A percentile compares a stretch with the other conserved stretches of the same genome.
Evolutionary conservation across 2,113 vertebrate genomes (phyloP).

Genomic region (Misgurnus anguillicaudatus): DNA sequence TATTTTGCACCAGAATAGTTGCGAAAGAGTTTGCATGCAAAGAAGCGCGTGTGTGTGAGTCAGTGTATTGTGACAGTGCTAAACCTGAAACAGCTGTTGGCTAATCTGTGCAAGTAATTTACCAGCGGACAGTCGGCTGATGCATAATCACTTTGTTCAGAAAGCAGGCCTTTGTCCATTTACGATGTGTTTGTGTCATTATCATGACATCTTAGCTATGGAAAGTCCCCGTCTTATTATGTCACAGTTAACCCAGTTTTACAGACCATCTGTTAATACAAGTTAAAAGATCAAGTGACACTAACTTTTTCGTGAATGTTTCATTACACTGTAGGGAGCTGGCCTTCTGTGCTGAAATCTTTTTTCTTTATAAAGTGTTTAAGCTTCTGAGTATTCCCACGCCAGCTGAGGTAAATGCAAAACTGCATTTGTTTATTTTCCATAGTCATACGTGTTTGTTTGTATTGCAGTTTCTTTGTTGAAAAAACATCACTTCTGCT

Average conservation of each 20-base stretch:
- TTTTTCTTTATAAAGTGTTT: too few species aligned
- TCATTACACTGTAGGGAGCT: too few species aligned
- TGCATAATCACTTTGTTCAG: background rate
- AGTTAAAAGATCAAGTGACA: background rate
- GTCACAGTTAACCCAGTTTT: background rate
- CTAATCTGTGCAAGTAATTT: slow-evolving; percentile 7
- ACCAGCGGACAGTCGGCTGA: background rate
- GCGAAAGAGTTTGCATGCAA: background rate
- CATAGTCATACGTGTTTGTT: background rate
- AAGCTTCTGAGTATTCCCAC: background rate
- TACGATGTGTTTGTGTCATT: background rate
- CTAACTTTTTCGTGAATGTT: too few species aligned
- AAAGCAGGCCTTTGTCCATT: background rate
- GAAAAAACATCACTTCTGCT: background rate
- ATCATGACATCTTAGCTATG: background rate
- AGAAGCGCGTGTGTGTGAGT: slow-evolving; percentile 14
- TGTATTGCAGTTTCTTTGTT: background rate
- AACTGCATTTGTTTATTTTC: slow-evolving; percentile 29
- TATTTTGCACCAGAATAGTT: too few species aligned
- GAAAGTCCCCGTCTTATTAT: slow-evolving; percentile 6
- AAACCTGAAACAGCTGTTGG: slow-evolving; percentile 16
- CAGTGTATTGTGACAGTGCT: slow-evolving; percentile 7
- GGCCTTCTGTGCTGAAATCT: too few species aligned
- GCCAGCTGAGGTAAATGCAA: background rate
- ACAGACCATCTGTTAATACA: background rate